Evolutionary conservation across 2,888 invertebrate genomes (phyloP).

Genomic region (Drosophila hawaiiensis): DNA sequence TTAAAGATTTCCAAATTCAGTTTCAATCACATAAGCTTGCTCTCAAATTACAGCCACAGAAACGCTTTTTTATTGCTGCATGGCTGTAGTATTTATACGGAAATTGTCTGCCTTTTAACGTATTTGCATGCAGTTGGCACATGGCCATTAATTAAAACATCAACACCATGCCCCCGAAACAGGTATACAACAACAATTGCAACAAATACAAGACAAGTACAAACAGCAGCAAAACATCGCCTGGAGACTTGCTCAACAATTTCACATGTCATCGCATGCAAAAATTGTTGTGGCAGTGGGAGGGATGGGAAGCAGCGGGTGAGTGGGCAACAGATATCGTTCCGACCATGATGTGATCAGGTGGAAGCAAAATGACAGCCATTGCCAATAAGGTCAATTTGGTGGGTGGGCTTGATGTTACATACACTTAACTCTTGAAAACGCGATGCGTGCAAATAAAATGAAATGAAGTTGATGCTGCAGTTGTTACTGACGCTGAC

Average conservation of each 20-base stretch:
- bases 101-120: slow-evolving; percentile 65
- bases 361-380: slow-evolving; percentile 67
- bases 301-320: neutral
- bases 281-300: slow-evolving; percentile 40
- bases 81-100: slow-evolving; percentile 31
- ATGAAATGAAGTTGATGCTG: slow-evolving; percentile 40
- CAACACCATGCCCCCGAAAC: slow-evolving; percentile 44
- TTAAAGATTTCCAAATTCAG: neutral
- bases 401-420: neutral
- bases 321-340: slow-evolving; percentile 9
- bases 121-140: slow-evolving; percentile 63
- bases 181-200: slow-evolving; percentile 10
- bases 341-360: slow-evolving; percentile 64
- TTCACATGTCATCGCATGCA: slow-evolving; percentile 75
- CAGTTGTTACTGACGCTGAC: slow-evolving; percentile 29
- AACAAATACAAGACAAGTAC: slow-evolving; percentile 36
- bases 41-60: slow-evolving; percentile 10
- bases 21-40: neutral
- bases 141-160: slow-evolving; percentile 70
- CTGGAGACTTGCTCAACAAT: slow-evolving; percentile 71
- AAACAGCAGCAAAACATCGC: slow-evolving; percentile 58
- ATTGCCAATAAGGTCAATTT: slow-evolving; percentile 65
- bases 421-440: slow-evolving; percentile 71
- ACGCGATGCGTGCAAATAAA: slow-evolving; percentile 68
- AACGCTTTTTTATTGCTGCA: slow-evolving; percentile 10